Evolutionary conservation across 2,888 invertebrate species (phyloP).

Genomic region (Spodoptera littoralis): DNA sequence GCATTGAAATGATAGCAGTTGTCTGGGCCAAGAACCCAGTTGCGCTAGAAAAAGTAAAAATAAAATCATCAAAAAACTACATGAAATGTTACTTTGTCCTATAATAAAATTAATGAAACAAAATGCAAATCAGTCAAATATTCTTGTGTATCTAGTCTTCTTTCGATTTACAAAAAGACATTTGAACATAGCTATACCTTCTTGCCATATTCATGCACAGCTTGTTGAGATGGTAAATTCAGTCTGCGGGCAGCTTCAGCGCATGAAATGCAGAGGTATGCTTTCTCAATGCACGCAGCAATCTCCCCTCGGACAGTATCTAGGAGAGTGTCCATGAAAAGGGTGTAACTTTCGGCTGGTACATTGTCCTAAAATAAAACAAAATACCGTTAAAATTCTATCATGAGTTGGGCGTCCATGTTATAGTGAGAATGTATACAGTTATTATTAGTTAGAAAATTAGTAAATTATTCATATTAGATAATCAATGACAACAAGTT

Average conservation of each 20-base stretch:
- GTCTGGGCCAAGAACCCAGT: constrained; percentile 94
- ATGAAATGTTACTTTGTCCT: background rate
- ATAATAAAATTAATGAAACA: no score
- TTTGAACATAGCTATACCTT: constrained; percentile 86
- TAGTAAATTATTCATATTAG: no score
- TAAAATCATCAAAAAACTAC: background rate
- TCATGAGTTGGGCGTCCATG: no score
- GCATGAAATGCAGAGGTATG: constrained; percentile 96
- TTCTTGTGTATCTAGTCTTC: no score
- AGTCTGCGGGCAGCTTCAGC: constrained; percentile 96
- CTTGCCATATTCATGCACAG: constrained; percentile 93
- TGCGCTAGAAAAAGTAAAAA: constrained; percentile 87
- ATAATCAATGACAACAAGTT: no score
- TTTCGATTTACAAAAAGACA: background rate
- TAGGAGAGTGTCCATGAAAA: constrained; percentile 98
- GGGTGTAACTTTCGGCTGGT: constrained; percentile 97
- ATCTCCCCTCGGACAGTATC: constrained; percentile 99
- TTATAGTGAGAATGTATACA: no score
- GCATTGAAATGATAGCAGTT: constrained; percentile 94
- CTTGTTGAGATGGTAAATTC: constrained; percentile 93
- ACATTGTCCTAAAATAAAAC: constrained; percentile 92
- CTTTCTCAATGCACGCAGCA: constrained; percentile 98
- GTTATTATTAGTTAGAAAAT: no score
- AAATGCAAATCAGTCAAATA: no score
- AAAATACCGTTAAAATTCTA: background rate